Conservation (phyloP, 37 sponge, comb jelly and placozoan genomes). For the Theonella swinhoei region DNA sequence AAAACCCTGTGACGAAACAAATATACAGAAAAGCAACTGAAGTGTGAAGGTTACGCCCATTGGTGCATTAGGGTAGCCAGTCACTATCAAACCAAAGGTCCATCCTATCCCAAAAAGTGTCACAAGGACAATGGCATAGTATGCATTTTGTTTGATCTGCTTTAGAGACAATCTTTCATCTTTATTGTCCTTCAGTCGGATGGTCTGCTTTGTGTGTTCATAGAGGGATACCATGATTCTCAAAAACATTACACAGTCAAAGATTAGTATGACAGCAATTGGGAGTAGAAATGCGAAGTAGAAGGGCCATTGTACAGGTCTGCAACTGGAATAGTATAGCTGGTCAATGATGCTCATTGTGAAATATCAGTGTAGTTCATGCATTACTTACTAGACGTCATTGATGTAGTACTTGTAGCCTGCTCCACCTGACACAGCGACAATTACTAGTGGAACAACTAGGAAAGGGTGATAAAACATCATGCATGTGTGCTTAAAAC, state of each 20-base stretch:
- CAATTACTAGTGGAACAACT: constrained; percentile 14
- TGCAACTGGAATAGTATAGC: constrained; percentile 27
- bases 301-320: constrained; percentile 31
- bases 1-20: no score
- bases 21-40: no score
- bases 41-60: no score
- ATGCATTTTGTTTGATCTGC: not conserved
- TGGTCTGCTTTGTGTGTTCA: not conserved
- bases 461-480: not conserved
- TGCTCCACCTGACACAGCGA: constrained; percentile 6
- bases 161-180: not conserved
- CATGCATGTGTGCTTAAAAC: not conserved
- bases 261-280: constrained; percentile 37
- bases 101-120: constrained; percentile 48
- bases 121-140: constrained; percentile 6
- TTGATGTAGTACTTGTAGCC: constrained; percentile 14
- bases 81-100: constrained; percentile 36
- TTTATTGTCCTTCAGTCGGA: not conserved
- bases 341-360: no score
- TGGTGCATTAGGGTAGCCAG: not conserved
- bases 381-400: not conserved
- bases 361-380: no score
- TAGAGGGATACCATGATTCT: constrained; percentile 16
- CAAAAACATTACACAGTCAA: constrained; percentile 38
- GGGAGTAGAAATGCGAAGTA: constrained; percentile 42